Evolutionary conservation across 2,888 invertebrate species (phyloP).

Genomic region (Invenusta paracnida): DNA sequence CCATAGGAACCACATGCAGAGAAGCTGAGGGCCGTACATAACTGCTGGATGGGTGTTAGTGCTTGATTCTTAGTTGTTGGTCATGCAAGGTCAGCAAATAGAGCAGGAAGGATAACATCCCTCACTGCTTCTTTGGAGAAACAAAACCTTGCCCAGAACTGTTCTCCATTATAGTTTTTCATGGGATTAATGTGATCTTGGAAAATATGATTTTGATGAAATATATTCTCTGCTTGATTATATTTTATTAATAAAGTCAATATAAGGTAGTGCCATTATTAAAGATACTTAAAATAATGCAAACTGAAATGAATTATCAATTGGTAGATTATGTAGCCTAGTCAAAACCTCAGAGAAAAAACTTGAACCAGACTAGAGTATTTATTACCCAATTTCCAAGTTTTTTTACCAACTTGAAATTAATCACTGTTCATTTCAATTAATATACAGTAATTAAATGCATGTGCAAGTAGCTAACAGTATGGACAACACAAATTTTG

Average conservation of each 20-base stretch:
- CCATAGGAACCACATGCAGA: background rate
- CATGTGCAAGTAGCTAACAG: background rate
- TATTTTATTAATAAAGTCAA: background rate
- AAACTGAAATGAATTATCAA: background rate
- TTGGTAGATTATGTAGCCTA: background rate
- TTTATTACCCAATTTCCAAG: background rate
- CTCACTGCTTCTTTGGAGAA: background rate
- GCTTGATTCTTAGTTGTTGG: too few relatives aligned
- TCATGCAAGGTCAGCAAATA: background rate
- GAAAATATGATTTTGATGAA: background rate
- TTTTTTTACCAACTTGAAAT: background rate
- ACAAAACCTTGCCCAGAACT: background rate
- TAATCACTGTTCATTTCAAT: background rate
- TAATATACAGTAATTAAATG: background rate
- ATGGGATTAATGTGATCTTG: background rate
- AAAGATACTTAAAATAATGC: background rate
- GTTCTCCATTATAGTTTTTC: background rate
- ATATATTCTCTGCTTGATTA: background rate
- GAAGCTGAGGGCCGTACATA: too few relatives aligned
- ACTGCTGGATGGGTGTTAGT: background rate
- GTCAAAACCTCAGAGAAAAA: background rate
- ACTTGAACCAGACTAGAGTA: background rate
- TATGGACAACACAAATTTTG: background rate
- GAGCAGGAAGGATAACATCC: background rate
- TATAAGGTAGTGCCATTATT: background rate